A percentile compares a stretch with the other conserved stretches of the same genome.
Evolutionary conservation across 2,888 invertebrate species (phyloP).

Genomic region (Stenodera caucasica): DNA sequence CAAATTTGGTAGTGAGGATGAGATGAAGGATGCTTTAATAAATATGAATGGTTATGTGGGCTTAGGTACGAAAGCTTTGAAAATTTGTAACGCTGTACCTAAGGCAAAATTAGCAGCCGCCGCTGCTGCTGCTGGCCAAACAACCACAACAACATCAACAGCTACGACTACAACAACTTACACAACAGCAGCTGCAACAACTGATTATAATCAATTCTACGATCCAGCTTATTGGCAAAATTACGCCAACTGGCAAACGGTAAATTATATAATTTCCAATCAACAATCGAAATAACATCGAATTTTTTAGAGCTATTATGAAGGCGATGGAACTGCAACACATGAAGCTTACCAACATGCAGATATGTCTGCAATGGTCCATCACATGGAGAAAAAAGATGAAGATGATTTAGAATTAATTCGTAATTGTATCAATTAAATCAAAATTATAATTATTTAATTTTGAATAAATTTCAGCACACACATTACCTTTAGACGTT

Average conservation of each 20-base stretch:
- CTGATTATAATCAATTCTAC: slow-evolving; percentile 77
- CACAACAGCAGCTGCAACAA: slow-evolving; percentile 31
- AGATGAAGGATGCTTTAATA: slow-evolving; percentile 87
- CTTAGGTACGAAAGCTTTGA: slow-evolving; percentile 83
- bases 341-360: slow-evolving; percentile 52
- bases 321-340: slow-evolving; percentile 51
- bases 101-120: slow-evolving; percentile 68
- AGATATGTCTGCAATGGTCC: slow-evolving; percentile 36
- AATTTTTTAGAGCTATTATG: slow-evolving; percentile 50
- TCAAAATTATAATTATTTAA: background rate
- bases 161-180: slow-evolving; percentile 26
- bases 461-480: slow-evolving; percentile 62
- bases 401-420: slow-evolving; percentile 73
- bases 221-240: slow-evolving; percentile 88
- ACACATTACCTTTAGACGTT: slow-evolving; percentile 71
- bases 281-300: background rate
- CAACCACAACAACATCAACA: slow-evolving; percentile 47
- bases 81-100: slow-evolving; percentile 92
- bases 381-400: slow-evolving; percentile 51
- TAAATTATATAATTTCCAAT: slow-evolving; percentile 24
- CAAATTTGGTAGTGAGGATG: slow-evolving; percentile 89
- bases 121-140: slow-evolving; percentile 51
- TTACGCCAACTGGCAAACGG: slow-evolving; percentile 73
- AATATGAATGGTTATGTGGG: slow-evolving; percentile 94
- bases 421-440: slow-evolving; percentile 55